These are phyloP conservation scores for Hypselothyrea guttata DNA, from an alignment of 2,888 invertebrate species.

Conservation along the genomic window DNA sequence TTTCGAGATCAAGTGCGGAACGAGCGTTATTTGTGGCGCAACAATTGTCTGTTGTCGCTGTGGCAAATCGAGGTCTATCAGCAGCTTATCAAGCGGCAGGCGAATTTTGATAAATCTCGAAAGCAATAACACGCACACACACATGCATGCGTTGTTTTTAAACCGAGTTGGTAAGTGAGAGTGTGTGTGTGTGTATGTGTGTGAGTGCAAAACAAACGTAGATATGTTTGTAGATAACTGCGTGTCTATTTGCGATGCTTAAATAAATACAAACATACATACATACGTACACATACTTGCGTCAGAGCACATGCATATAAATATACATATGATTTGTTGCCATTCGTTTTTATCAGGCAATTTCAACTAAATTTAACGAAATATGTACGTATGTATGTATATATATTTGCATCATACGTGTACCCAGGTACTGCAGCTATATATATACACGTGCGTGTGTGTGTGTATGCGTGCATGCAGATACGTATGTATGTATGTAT, in stretches of 20 bases:
- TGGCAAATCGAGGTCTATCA: constrained; percentile 38
- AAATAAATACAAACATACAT: not conserved
- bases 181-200: constrained; percentile 11
- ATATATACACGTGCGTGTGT: not conserved
- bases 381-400: not conserved
- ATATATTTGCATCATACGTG: not conserved
- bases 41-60: constrained; percentile 32
- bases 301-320: not conserved
- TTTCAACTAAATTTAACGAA: constrained; percentile 11
- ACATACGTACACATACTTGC: not conserved
- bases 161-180: constrained; percentile 30
- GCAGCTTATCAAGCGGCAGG: constrained; percentile 18
- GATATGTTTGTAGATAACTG: not conserved
- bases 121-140: not conserved
- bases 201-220: constrained; percentile 32
- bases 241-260: not conserved
- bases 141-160: constrained; percentile 35
- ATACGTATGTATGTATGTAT: not conserved
- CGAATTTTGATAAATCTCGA: constrained; percentile 21
- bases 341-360: no score
- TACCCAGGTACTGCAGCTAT: not conserved
- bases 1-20: constrained; percentile 14
- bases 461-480: not conserved
- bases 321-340: not conserved
- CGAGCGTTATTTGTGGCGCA: not conserved